Evolutionary conservation across 2,888 invertebrate genomes (phyloP).

Genomic region (Nymphalis polychloros): DNA sequence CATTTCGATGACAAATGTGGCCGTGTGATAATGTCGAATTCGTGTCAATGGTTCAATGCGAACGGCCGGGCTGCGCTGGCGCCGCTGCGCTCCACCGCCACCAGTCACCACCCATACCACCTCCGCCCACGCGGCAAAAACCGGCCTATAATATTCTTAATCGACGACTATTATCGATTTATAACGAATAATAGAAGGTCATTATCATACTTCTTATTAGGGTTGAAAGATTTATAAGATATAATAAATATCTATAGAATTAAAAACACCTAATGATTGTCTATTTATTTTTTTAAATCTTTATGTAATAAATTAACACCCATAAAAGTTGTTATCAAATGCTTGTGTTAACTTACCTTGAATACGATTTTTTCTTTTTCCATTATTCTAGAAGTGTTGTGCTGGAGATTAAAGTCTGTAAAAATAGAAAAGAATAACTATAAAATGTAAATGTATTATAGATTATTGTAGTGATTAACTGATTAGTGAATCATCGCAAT

Average conservation of each 20-base stretch:
- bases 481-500: no score
- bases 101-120: constrained; percentile 13
- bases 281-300: no score
- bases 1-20: constrained; percentile 47
- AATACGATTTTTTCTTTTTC: constrained; percentile 75
- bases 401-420: constrained; percentile 31
- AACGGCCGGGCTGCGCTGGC: constrained; percentile 38
- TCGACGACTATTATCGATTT: constrained; percentile 20
- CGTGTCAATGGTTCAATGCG: constrained; percentile 58
- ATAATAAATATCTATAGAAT: background rate
- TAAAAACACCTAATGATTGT: background rate
- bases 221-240: background rate
- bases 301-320: no score
- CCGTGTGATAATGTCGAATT: constrained; percentile 47
- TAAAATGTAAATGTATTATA: background rate
- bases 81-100: constrained; percentile 24
- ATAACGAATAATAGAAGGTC: constrained; percentile 11
- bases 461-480: no score
- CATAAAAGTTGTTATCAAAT: background rate
- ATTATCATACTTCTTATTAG: constrained; percentile 1
- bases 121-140: constrained; percentile 20
- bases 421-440: constrained; percentile 30
- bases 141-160: constrained; percentile 30
- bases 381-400: constrained; percentile 48
- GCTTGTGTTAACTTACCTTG: constrained; percentile 57